Conservation (phyloP, 1,140 invertebrate genomes). For the Drosophila truncata region DNA sequence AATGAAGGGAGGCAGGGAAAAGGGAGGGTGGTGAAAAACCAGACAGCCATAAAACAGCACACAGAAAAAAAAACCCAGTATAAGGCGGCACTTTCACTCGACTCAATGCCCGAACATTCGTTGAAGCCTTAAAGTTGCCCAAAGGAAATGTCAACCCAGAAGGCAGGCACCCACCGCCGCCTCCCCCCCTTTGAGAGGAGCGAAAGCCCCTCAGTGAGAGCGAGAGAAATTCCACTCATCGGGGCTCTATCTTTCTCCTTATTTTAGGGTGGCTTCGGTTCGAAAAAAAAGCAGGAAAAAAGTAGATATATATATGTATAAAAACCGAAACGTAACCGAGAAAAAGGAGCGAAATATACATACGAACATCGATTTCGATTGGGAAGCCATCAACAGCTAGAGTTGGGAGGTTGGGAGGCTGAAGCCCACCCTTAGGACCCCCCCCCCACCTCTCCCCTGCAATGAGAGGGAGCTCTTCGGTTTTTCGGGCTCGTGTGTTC, state of each 20-base stretch:
- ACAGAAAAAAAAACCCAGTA: slow-evolving; percentile 7
- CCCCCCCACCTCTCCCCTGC: background rate
- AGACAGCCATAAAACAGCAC: slow-evolving; percentile 47
- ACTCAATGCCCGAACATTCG: slow-evolving; percentile 68
- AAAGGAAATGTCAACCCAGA: slow-evolving; percentile 48
- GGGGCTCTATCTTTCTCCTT: slow-evolving; percentile 19
- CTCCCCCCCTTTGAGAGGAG: background rate
- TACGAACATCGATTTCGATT: slow-evolving; percentile 85
- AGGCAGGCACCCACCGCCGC: background rate
- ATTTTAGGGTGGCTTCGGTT: slow-evolving; percentile 60
- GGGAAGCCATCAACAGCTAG: slow-evolving; percentile 84
- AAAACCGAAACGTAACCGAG: slow-evolving; percentile 30
- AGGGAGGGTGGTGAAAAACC: slow-evolving; percentile 9
- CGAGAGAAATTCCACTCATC: slow-evolving; percentile 35
- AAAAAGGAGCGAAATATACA: slow-evolving; percentile 67
- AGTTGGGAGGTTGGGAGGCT: slow-evolving; percentile 15
- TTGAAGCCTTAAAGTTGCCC: slow-evolving; percentile 57
- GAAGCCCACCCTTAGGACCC: slow-evolving; percentile 18
- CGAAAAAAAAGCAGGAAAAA: slow-evolving; percentile 42
- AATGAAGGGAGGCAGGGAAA: slow-evolving; percentile 2
- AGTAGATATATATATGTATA: slow-evolving; percentile 16
- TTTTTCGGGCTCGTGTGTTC: slow-evolving; percentile 61
- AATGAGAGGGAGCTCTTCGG: slow-evolving; percentile 43
- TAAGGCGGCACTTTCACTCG: slow-evolving; percentile 71
- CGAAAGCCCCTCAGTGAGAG: slow-evolving; percentile 6